Evolutionary conservation across 1,140 invertebrate species (phyloP), one percentile per base, ranked within the genome.

Genomic region (Eueides isabella): DNA sequence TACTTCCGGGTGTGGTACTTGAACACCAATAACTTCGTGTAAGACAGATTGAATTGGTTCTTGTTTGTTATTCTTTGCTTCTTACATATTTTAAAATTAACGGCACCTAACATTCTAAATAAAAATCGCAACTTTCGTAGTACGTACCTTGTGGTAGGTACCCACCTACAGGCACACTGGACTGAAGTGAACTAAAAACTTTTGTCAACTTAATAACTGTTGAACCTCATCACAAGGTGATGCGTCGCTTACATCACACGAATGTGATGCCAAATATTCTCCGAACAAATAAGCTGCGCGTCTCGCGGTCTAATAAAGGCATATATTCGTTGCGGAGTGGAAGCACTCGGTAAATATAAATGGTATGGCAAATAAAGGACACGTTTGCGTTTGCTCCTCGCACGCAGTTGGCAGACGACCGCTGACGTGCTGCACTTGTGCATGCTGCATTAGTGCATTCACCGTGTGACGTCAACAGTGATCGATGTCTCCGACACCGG

Each of bases 351-450:
- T 44, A 19, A 44, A 44, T 44, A 44, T 44, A 44, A n/a, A 19
- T 44, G n/a, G n/a, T 44, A 19, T 61, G n/a, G 29, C 6, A 31
- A 61, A 61, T 68, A 68, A 61, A 68, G 67, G 48, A 55, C 55
- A 61, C 28, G 55, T 44, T 19, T 66, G n/a, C 61, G 55, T 70
- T 16, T 16, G 5, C 41, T 61, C 61, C 67, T 70, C 30, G 64
- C 28, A 66, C 73, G 68, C 29, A 71, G 62, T 75, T 75, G 61
- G 44, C 67, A 67, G 28, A 16, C 16, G 5, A 1, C 31, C 19
- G 44, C 67, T 63, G 28, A 9, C 28, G 5, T 0, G 67, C 19
- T 33, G 16, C 38, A 41, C 12, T n/a, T 48, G n/a, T 16, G 44
- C 29, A 19, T 5, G 23, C 5, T 69, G 4, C 26, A 26, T 31